Evolutionary conservation across 2,888 invertebrate species (phyloP), one percentile per base, ranked within the genome.

Genomic region (Synanthedon vespiformis): DNA sequence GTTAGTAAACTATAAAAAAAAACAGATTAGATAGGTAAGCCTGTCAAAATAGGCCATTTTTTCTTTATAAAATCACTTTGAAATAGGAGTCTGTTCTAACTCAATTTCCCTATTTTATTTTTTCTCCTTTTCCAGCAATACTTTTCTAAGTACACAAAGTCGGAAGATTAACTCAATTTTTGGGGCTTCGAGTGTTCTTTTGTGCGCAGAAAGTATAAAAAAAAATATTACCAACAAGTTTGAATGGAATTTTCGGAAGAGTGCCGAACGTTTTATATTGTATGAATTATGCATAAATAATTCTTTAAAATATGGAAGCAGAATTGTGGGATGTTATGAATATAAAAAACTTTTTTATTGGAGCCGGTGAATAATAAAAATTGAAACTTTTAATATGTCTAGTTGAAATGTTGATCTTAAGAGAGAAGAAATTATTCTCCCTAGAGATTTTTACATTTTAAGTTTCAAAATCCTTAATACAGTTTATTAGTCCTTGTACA

Each of bases 81-180:
- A 40, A 56, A 51, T 50, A 57, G 58, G 51, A 67, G 64, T 59
- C 58, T 61, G 61, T 61, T 64, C 56, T 68, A 70, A 74, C 68
- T 67, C 63, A 62, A 70, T 72, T 70, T 66, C 61, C 65, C 70
- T 63, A 66, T 70, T 65, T 68, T 67, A 64, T 67, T 65, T 66
- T 63, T 63, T 68, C 63, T 65, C 57, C 34, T 63, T 63, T 64
- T 61, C 49, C 48, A 47, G 40, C 55, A 55, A 66, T 67, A 68
- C 63, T 73, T 68, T 66, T 67, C 64, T 67, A 65, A 48, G 68
- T 68, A 64, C 64, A 65, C 65, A 64, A 69, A 67, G 69, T 71
- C 69, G 65, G 64, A 62, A 76, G 69, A 75, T 75, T 77, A 77
- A 77, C 74, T 74, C 72, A 75, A 77, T 76, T 76, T 76, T 68